These are phyloP conservation scores for Enteromius unitaeniatus DNA, from an alignment of 2,797 vertebrate species.

Conservation along the genomic window DNA sequence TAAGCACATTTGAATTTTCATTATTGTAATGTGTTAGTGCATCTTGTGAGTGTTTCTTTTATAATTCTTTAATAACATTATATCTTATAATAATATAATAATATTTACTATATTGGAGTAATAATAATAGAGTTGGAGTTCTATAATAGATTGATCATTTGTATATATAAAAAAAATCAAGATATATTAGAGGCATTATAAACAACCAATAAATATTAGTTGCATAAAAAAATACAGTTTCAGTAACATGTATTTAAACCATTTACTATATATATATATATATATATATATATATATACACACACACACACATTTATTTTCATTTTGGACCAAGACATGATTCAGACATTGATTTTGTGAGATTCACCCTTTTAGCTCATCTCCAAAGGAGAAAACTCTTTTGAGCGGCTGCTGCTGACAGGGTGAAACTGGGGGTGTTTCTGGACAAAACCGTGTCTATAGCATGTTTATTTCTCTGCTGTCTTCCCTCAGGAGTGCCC, in stretches of 20 bases:
- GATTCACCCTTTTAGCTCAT: neutral
- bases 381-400: neutral
- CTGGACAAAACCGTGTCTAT: neutral
- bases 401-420: neutral
- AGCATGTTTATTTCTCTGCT: constrained; percentile 30
- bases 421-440: neutral
- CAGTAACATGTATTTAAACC: neutral
- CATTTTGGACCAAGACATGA: neutral
- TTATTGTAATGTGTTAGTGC: neutral
- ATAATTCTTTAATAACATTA: neutral
- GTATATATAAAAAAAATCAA: too few relatives aligned
- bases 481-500: neutral
- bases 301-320: neutral
- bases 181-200: neutral
- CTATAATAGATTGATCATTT: neutral
- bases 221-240: neutral
- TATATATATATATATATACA: neutral
- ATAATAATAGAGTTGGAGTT: too few relatives aligned
- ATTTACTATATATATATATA: neutral
- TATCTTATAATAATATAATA: too few relatives aligned
- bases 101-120: neutral
- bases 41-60: neutral
- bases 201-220: neutral
- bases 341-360: neutral
- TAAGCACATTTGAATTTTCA: neutral